These are phyloP conservation scores for Machimus atricapillus DNA, from an alignment of 2,888 invertebrate species.

Conservation along the genomic window DNA sequence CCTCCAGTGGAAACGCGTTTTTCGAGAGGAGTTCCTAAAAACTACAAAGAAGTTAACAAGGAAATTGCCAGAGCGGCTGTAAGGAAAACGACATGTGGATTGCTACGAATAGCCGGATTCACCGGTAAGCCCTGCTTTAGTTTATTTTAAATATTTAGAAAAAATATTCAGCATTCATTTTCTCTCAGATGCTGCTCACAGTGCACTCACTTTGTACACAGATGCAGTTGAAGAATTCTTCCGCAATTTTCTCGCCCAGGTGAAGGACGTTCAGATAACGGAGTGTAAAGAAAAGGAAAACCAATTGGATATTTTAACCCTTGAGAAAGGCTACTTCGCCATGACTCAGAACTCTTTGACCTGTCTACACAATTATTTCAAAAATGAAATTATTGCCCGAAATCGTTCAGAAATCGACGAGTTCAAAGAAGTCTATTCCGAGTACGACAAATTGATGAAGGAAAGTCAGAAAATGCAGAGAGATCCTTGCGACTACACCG, in stretches of 20 bases:
- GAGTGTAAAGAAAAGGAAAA: conserved; percentile 50
- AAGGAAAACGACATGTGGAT: conserved; percentile 58
- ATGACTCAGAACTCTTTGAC: conserved; percentile 57
- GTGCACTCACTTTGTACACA: conserved; percentile 55
- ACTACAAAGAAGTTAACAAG: conserved; percentile 53
- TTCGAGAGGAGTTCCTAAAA: conserved; percentile 54
- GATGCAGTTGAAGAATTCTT: conserved; percentile 59
- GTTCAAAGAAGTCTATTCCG: conserved; percentile 57
- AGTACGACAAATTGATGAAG: conserved; percentile 61
- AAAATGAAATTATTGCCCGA: conserved; percentile 57
- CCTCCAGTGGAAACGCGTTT: conserved; percentile 57
- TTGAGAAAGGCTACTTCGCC: conserved; percentile 57
- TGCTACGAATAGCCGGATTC: conserved; percentile 58
- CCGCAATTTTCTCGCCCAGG: conserved; percentile 53
- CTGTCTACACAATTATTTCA: conserved; percentile 60
- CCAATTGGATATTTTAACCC: conserved; percentile 50
- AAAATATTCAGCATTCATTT: background rate
- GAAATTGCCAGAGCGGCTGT: conserved; percentile 54
- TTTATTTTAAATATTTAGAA: background rate
- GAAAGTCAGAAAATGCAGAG: conserved; percentile 60
- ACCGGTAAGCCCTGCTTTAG: conserved; percentile 46
- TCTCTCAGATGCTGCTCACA: conserved; percentile 55
- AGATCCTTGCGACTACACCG: conserved; percentile 55
- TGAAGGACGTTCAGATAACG: conserved; percentile 51
- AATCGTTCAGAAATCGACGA: conserved; percentile 58